phyloP scores from a whole-genome alignment of 2,888 invertebrate genomes.

The Drosophila basisetae region DNA sequence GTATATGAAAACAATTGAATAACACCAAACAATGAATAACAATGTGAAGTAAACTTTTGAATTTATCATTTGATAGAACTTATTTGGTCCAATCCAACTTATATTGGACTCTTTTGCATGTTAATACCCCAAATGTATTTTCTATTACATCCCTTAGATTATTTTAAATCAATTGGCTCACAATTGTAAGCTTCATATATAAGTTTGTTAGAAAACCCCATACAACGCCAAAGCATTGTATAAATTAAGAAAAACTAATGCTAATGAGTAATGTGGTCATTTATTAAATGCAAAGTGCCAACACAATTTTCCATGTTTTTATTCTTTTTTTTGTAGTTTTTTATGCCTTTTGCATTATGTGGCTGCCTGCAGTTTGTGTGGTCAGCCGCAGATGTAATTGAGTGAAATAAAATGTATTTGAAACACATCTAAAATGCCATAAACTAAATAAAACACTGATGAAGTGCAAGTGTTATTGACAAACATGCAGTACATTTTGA shows the following conservation, averaged over 20 bases:
- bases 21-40: background rate
- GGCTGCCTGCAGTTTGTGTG: slow-evolving; percentile 2
- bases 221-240: fast-evolving
- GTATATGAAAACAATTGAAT: fast-evolving
- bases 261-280: background rate
- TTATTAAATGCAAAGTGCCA: background rate
- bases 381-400: slow-evolving; percentile 23
- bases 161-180: background rate
- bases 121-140: too few species aligned
- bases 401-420: slow-evolving; percentile 10
- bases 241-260: background rate
- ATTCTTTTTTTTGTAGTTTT: background rate
- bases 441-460: slow-evolving; percentile 2
- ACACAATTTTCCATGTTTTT: background rate
- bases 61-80: background rate
- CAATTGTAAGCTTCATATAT: background rate
- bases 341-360: slow-evolving; percentile 1
- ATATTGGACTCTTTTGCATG: background rate
- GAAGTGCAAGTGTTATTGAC: background rate
- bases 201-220: background rate
- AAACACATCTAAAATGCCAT: slow-evolving; percentile 8
- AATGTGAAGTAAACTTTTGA: background rate
- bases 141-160: background rate
- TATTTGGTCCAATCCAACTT: background rate
- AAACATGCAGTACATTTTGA: background rate